A percentile compares a stretch with the other conserved stretches of the same genome.
Conservation (phyloP, 2,797 vertebrate species). For the Aldrovandia affinis region DNA sequence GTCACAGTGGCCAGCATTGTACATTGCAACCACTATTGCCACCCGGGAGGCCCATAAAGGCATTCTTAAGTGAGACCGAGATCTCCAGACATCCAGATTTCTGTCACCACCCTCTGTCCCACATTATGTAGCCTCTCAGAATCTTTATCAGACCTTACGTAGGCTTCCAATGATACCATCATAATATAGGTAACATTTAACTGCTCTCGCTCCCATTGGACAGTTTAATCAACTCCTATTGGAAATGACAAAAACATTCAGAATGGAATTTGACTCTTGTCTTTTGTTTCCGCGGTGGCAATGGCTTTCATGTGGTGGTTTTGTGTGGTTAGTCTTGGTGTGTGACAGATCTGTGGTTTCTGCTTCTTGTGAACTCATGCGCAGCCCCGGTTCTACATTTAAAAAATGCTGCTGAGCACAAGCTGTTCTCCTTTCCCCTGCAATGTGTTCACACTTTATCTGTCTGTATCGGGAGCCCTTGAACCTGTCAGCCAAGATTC, state of each 20-base stretch:
- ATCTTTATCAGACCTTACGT: not conserved
- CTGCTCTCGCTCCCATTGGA: no score
- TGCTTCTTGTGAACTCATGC: not conserved
- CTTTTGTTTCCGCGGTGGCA: not conserved
- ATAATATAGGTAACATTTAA: not conserved
- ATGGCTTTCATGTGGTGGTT: not conserved
- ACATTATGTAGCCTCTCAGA: not conserved
- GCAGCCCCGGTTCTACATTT: not conserved
- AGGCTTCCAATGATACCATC: not conserved
- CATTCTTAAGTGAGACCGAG: not conserved
- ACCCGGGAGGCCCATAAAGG: no score
- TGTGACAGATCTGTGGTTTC: not conserved
- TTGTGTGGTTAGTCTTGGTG: not conserved
- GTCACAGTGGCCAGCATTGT: no score
- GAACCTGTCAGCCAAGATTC: constrained; percentile 30
- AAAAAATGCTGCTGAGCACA: constrained; percentile 21
- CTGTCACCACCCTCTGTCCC: not conserved
- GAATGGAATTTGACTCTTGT: not conserved
- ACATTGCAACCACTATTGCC: no score
- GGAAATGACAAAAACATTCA: not conserved
- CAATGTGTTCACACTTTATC: not conserved
- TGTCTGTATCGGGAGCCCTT: not conserved
- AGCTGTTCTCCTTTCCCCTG: constrained; percentile 1
- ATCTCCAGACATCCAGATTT: not conserved
- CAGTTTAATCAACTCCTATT: not conserved